These are phyloP conservation scores for Megaptera novaeangliae DNA, from an alignment of 2,113 vertebrate genomes.

Conservation along the genomic window DNA sequence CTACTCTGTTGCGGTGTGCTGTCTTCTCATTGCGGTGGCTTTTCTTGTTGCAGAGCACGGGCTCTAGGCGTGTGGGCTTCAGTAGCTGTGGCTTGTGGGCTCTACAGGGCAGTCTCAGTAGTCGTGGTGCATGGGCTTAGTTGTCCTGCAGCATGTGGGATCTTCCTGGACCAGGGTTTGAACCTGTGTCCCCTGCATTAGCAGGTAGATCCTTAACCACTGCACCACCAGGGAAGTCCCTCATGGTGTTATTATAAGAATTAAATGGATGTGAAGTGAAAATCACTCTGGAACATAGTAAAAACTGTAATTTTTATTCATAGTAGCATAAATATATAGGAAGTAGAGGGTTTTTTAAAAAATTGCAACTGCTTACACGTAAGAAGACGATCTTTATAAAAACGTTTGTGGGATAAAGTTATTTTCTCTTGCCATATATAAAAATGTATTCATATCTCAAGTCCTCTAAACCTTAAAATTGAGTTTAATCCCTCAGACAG, in stretches of 20 bases:
- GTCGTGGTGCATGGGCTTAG: too few species aligned
- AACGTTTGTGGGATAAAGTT: background rate
- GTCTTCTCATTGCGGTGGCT: too few species aligned
- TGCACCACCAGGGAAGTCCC: too few species aligned
- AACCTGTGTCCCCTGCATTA: too few species aligned
- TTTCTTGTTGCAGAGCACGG: too few species aligned
- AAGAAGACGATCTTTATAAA: conserved; percentile 37
- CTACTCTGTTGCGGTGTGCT: too few species aligned
- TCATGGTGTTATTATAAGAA: background rate
- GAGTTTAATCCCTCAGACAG: background rate
- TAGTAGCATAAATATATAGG: background rate
- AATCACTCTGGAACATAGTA: background rate
- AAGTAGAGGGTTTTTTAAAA: background rate
- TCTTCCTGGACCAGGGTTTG: too few species aligned
- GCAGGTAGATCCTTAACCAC: too few species aligned
- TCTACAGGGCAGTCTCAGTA: too few species aligned
- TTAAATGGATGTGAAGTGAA: background rate
- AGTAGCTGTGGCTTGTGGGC: too few species aligned
- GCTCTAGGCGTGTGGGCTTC: too few species aligned
- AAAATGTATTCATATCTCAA: background rate
- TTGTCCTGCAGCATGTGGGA: too few species aligned
- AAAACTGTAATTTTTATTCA: background rate
- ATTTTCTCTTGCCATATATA: background rate
- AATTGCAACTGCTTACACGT: background rate
- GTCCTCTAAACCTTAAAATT: background rate